Evolutionary conservation across 2,113 vertebrate species (phyloP).

Genomic region (Collichthys lucidus): DNA sequence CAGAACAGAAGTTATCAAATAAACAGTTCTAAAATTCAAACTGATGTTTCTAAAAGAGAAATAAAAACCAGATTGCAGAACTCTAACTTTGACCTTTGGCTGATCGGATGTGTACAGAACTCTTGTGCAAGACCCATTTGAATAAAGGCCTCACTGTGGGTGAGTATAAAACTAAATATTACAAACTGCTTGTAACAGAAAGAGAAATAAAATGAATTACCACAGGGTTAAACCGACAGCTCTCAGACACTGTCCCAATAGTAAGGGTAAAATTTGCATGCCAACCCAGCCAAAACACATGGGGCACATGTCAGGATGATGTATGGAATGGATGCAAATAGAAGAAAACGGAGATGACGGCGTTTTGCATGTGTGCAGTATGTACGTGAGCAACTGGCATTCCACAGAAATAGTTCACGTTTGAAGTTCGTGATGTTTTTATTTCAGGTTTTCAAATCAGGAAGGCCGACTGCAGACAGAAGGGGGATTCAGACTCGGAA

Average conservation of each 20-base stretch:
- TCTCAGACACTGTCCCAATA: conserved; percentile 8
- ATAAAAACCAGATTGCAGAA: background rate
- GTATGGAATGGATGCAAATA: conserved; percentile 60
- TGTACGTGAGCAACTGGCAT: conserved; percentile 12
- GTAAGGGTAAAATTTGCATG: background rate
- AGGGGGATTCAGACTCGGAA: background rate
- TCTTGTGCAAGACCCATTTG: background rate
- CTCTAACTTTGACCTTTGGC: too few relatives aligned
- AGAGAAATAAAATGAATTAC: background rate
- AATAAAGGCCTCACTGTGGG: background rate
- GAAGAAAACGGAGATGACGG: conserved; percentile 46
- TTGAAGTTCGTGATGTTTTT: background rate
- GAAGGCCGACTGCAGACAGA: background rate
- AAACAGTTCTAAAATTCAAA: too few relatives aligned
- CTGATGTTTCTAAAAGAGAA: background rate
- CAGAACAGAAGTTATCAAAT: too few relatives aligned
- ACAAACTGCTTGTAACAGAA: background rate
- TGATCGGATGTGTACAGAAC: too few relatives aligned
- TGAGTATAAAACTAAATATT: background rate
- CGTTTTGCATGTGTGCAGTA: background rate
- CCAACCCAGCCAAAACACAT: background rate
- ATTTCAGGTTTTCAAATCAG: background rate
- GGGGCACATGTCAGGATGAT: conserved; percentile 50
- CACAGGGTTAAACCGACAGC: background rate
- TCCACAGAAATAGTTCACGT: conserved; percentile 20